These are phyloP conservation scores for Caenorhabditis panamensis DNA, from an alignment of 2,888 invertebrate genomes.

Conservation along the genomic window DNA sequence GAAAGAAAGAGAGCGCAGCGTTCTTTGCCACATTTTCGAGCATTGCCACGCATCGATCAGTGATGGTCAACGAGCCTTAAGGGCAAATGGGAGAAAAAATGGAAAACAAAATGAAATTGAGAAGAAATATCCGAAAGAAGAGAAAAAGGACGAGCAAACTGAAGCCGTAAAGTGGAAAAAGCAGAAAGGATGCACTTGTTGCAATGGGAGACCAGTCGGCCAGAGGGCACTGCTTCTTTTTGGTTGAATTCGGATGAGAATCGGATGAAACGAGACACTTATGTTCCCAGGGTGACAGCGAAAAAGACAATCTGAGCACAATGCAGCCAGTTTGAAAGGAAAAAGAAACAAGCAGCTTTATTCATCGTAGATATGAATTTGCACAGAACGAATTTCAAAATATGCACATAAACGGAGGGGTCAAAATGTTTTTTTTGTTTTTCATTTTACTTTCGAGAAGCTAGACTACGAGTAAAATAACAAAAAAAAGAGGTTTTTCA, in stretches of 20 bases:
- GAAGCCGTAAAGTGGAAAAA: slow-evolving; percentile 43
- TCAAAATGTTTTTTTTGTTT: slow-evolving; percentile 4
- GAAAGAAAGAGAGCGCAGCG: slow-evolving; percentile 32
- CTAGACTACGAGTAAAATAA: slow-evolving; percentile 4
- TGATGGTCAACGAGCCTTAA: slow-evolving; percentile 48
- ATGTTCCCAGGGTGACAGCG: slow-evolving; percentile 37
- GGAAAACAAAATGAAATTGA: slow-evolving; percentile 1
- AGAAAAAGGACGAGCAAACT: slow-evolving; percentile 4
- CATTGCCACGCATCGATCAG: slow-evolving; percentile 34
- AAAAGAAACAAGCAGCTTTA: no score
- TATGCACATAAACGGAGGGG: slow-evolving; percentile 1
- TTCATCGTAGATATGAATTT: slow-evolving; percentile 43
- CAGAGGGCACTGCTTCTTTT: background rate
- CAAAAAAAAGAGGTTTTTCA: slow-evolving; percentile 3
- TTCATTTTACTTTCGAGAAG: background rate
- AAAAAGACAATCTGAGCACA: background rate
- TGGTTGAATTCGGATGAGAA: background rate
- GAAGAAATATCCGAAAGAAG: background rate
- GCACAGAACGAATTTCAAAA: slow-evolving; percentile 19
- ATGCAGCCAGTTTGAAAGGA: background rate
- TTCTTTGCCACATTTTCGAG: slow-evolving; percentile 45
- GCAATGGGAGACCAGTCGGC: slow-evolving; percentile 20
- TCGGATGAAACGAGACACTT: slow-evolving; percentile 25
- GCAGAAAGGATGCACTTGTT: slow-evolving; percentile 17
- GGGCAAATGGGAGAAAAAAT: slow-evolving; percentile 7